Evolutionary conservation across 1,140 invertebrate genomes (phyloP), one percentile per base, ranked within the genome.

Genomic region (Octopus sinensis): DNA sequence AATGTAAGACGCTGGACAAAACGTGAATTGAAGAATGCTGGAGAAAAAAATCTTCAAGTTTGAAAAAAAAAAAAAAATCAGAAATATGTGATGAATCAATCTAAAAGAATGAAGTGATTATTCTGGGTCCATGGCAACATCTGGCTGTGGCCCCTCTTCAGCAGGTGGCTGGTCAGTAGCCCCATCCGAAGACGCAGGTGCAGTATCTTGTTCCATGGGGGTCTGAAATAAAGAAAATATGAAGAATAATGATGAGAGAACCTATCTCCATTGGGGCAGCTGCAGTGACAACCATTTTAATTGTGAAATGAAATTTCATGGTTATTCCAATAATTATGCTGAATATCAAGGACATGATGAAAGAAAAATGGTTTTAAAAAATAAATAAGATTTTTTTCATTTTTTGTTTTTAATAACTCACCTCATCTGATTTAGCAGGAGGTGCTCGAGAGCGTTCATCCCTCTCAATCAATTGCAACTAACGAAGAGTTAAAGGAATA

Each of bases 361-460:
- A 43, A 43, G 17, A 13, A n/a, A 10, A 17, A 73, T 62, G 56
- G 17, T n/a, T n/a, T 13, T 23, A 73, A 12, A 17, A 73, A 6
- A 12, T 6, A 73, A 73, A 13, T 9, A 73, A 73, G 30, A 12
- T n/a, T 73, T 6, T 71, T n/a, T 13, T 12, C 6, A 73, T 73
- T 12, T n/a, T n/a, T 10, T 73, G 30, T 12, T 13, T 13, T 73
- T 71, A 79, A 79, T 54, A 5, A 23, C 52, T 79, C 23, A 79
- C 62, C 54, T 79, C 79, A 54, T n/a, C 17, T 6, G 7, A n/a
- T 51, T 6, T 9, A 79, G 78, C 13, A n/a, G 54, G 62, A 54
- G 62, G 30, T 54, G 17, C 23, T 79, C 76, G 30, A 23, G 30
- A 68, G 13, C 79, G 62, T 79, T 62, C 79, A 62, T 62, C 54